Evolutionary conservation across 2,888 invertebrate species (phyloP).

Genomic region (Hypomecis atomaria): DNA sequence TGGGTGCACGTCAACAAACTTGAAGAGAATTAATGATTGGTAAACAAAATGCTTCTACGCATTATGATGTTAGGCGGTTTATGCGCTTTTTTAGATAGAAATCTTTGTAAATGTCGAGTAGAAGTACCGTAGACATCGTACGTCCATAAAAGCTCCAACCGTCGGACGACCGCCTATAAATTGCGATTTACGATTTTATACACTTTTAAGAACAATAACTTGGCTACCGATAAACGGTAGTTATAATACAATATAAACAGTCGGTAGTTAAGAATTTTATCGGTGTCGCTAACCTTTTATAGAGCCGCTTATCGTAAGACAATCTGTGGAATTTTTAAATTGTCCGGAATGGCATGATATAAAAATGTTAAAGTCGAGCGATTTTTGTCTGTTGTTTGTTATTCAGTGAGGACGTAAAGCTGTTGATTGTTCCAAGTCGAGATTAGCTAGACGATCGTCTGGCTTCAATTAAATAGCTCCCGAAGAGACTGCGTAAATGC

Average conservation of each 20-base stretch:
- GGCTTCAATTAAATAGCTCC: constrained; percentile 41
- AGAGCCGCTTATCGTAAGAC: constrained; percentile 36
- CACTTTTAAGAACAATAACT: constrained; percentile 33
- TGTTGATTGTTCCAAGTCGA: constrained; percentile 23
- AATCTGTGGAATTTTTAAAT: constrained; percentile 41
- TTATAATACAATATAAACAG: constrained; percentile 35
- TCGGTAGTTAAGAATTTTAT: constrained; percentile 35
- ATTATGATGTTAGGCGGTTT: constrained; percentile 49
- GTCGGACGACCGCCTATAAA: constrained; percentile 24
- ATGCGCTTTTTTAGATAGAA: constrained; percentile 49
- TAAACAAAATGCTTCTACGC: constrained; percentile 55
- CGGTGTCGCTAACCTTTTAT: constrained; percentile 38
- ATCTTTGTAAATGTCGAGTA: constrained; percentile 44
- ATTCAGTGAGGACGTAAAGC: constrained; percentile 41
- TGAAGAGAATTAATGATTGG: constrained; percentile 58
- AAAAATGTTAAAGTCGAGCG: constrained; percentile 24
- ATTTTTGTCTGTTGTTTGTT: constrained; percentile 38
- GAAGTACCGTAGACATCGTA: constrained; percentile 23
- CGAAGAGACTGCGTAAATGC: constrained; percentile 33
- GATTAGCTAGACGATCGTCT: constrained; percentile 42
- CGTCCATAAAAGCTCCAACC: constrained; percentile 27
- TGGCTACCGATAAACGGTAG: constrained; percentile 35
- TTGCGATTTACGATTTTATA: constrained; percentile 34
- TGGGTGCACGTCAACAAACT: constrained; percentile 64
- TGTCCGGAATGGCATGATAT: constrained; percentile 33